Evolutionary conservation across 2,888 invertebrate species (phyloP), one percentile per base, ranked within the genome.

Genomic region (Caenorhabditis zanzibari): DNA sequence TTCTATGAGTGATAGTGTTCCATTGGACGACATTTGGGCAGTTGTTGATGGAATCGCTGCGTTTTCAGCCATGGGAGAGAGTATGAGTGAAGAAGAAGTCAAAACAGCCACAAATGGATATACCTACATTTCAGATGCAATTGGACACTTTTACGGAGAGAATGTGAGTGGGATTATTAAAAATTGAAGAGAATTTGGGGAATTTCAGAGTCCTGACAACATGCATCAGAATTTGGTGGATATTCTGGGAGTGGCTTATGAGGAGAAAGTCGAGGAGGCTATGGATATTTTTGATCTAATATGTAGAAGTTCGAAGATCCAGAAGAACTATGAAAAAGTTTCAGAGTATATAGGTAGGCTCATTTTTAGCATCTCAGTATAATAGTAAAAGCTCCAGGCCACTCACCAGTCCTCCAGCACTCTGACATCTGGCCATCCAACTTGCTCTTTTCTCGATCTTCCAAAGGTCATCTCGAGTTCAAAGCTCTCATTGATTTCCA

Each of bases 401-500:
- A 81, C n/a, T 19, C 1, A 0, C 74, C 81, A 32, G 74, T 81
- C 5, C 69, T 81, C 6, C 41, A 58, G 58, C 81, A 81, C 26
- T 73, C 81, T 24, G 81, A 81, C 28, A 63, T 81, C n/a, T 74
- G 74, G 74, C 66, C 73, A 24, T 66, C 61, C 14, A 81, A 81
- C 49, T 47, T 81, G 56, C 69, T 81, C 22, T 81, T 73, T 63
- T 54, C 74, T 3, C 41, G n/a, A n/a, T 16, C 14, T 9, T 9
- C 38, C 0, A 2, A 41, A 19, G 38, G 61, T 14, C 16, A 32
- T n/a, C 41, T 74, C 0, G 54, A 81, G 14, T 69, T 81, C 61
- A n/a, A 69, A 22, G 81, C 81, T 14, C 68, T 81, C 61, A 81
- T 81, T 22, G 81, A 81, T 32, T 81, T 74, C n/a, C 81, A 81